Evolutionary conservation across 1,140 invertebrate genomes (phyloP), one percentile per base, ranked within the genome.

Genomic region (Drosophila chauvacae): DNA sequence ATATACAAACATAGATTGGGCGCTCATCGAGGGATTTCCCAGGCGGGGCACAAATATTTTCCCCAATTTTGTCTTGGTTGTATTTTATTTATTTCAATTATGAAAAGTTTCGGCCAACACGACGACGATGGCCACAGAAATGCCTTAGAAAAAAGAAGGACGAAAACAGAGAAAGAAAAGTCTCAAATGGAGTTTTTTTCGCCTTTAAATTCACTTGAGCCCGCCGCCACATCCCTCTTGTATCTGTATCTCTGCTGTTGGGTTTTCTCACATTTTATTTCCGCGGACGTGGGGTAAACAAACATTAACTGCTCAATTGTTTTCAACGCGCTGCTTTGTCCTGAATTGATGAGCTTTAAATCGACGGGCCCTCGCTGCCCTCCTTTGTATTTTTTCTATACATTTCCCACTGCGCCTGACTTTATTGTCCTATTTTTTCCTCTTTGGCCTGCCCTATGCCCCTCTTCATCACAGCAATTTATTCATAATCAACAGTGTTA

Each of bases 311-410:
- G 81, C 85, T 90, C 81, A 88, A 90, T 90, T 88, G 77, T 88
- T 90, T 88, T 85, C 63, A 74, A 76, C 70, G 84, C 83, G 73
- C 61, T 66, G 82, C 79, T 78, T 87, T 82, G 69, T 66, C 76
- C 72, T 63, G 82, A 90, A 90, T 85, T 88, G 85, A 88, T 88
- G 85, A 72, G 84, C 77, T 88, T 88, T 90, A 90, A 88, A 88
- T 88, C 84, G 85, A 60, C 74, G 7, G 55, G 51, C 6, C 47
- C 47, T 30, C 11, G 42, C 42, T 33, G 6, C 11, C 47, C 30
- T 53, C n/a, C 37, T 30, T 44, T 61, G 23, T 57, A 53, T 51
- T 62, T 23, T 18, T 51, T 51, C 10, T 30, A 18, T 45, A 30
- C 53, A 47, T 62, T 14, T 30, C 23, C 28, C 61, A 14, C 48